Evolutionary conservation across 2,888 invertebrate genomes (phyloP).

Genomic region (Mesorhabditis sp.): DNA sequence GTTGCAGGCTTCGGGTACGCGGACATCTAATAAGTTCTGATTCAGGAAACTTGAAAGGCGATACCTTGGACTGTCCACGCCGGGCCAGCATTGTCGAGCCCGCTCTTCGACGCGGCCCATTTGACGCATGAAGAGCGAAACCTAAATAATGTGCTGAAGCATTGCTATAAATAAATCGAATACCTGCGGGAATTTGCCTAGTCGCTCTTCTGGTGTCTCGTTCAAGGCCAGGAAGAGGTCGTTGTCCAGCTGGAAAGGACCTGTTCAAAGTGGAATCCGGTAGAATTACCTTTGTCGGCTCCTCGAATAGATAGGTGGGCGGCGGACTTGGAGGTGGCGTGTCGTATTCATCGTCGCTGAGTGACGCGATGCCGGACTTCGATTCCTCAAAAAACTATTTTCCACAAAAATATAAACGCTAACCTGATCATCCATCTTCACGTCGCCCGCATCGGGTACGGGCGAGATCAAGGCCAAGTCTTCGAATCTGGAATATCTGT

Average conservation of each 20-base stretch:
- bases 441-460: neutral
- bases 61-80: slow-evolving; percentile 2
- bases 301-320: neutral
- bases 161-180: neutral
- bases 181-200: neutral
- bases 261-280: neutral
- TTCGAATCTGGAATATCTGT: too few relatives aligned
- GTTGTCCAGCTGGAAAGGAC: neutral
- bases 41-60: neutral
- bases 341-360: slow-evolving; percentile 1
- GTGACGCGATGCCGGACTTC: neutral
- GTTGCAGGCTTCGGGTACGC: neutral
- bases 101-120: slow-evolving; percentile 2
- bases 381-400: neutral
- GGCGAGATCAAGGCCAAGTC: neutral
- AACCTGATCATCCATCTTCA: neutral
- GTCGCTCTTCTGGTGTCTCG: neutral
- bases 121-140: neutral
- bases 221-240: neutral
- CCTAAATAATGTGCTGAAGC: neutral
- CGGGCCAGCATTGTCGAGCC: neutral
- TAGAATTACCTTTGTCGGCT: neutral
- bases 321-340: slow-evolving; percentile 2
- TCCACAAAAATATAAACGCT: too few relatives aligned
- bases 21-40: neutral